Conservation (phyloP, 2,797 vertebrate species). For the Urophycis tenuis region DNA sequence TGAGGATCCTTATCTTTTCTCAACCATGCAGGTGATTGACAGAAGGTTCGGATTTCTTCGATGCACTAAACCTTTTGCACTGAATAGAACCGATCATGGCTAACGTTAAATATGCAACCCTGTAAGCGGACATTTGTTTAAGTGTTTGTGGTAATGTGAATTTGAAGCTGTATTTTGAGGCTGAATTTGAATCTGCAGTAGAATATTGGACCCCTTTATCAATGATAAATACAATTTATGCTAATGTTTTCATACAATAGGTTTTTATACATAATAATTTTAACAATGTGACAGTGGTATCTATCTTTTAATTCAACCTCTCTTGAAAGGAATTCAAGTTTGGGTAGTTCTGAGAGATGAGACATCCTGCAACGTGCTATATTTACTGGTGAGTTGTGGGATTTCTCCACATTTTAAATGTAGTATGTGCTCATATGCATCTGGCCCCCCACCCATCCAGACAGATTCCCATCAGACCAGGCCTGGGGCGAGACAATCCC, state of each 20-base stretch:
- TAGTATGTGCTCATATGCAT: too few species aligned
- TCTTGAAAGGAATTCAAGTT: not conserved
- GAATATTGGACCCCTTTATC: not conserved
- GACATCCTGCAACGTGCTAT: not conserved
- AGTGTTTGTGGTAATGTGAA: constrained; percentile 2
- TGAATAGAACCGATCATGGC: constrained; percentile 22
- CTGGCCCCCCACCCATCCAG: too few species aligned
- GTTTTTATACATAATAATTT: not conserved
- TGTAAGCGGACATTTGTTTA: not conserved
- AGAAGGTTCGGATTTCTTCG: constrained; percentile 27
- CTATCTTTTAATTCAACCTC: not conserved
- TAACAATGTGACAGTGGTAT: not conserved
- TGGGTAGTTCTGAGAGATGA: not conserved
- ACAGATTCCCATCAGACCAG: too few species aligned
- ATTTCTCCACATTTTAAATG: not conserved
- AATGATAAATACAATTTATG: not conserved
- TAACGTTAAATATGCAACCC: constrained; percentile 31
- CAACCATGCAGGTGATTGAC: constrained; percentile 37
- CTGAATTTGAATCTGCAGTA: not conserved
- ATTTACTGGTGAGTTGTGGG: not conserved
- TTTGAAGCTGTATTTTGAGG: not conserved
- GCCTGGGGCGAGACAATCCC: too few species aligned
- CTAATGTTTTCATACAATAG: not conserved
- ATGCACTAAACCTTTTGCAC: constrained; percentile 46
- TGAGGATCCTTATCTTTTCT: not conserved